Percentiles rank a stretch among this genome's conserved stretches.
Conservation (phyloP, 1,140 invertebrate species). For the Pectinophora gossypiella region DNA sequence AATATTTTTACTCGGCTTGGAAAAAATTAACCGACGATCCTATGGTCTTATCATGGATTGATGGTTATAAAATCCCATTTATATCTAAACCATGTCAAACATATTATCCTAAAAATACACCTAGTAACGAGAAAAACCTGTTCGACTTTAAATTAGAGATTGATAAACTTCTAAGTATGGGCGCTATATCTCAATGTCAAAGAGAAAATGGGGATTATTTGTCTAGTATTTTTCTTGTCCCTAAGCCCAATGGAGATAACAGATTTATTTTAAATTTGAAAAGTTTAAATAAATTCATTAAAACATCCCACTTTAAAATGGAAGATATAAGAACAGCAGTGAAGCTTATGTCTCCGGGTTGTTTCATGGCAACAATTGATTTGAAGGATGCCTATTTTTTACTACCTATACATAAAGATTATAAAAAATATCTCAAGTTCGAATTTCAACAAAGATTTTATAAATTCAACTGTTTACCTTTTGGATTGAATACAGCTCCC, state of each 20-base stretch:
- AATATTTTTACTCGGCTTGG: slow-evolving; percentile 3
- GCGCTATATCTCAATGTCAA: neutral
- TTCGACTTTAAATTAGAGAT: neutral
- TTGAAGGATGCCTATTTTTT: neutral
- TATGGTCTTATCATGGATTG: neutral
- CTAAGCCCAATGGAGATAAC: slow-evolving; percentile 5
- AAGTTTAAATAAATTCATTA: slow-evolving; percentile 2
- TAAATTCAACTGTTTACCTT: neutral
- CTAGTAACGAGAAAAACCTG: neutral
- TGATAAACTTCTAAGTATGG: neutral
- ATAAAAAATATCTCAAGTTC: slow-evolving; percentile 3
- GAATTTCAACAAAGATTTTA: neutral
- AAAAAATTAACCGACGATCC: slow-evolving; percentile 1
- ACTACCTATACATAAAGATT: neutral
- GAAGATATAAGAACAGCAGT: neutral
- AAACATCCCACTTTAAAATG: neutral
- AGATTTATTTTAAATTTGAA: slow-evolving; percentile 8
- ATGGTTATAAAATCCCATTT: slow-evolving; percentile 1
- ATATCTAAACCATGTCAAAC: neutral
- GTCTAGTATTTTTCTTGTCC: slow-evolving; percentile 3
- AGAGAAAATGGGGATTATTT: neutral
- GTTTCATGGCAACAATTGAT: neutral
- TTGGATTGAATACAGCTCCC: slow-evolving; percentile 4
- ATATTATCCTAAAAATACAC: neutral
- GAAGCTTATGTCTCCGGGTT: neutral